These are phyloP conservation scores for Dermolepida albohirtum DNA, from an alignment of 2,888 invertebrate genomes.

Conservation along the genomic window DNA sequence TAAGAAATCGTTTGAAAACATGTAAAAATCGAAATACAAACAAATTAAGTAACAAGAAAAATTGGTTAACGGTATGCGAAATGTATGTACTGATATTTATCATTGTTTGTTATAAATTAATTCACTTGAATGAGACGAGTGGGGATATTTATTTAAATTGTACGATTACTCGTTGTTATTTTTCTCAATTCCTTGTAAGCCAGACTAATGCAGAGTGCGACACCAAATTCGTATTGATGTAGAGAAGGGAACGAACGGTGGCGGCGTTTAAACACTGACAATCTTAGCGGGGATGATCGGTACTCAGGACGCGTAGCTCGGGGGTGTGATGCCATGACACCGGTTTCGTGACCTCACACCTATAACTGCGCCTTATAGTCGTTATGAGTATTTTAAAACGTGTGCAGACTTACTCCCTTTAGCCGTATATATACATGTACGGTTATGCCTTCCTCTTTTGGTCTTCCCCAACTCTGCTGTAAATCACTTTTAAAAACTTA, in stretches of 20 bases:
- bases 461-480: conserved; percentile 12
- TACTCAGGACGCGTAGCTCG: conserved; percentile 48
- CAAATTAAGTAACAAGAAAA: too few species aligned
- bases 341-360: conserved; percentile 48
- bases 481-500: conserved; percentile 32
- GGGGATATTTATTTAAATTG: conserved; percentile 44
- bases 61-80: too few species aligned
- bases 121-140: conserved; percentile 33
- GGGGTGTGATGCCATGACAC: conserved; percentile 48
- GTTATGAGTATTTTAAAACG: conserved; percentile 51
- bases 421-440: background rate
- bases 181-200: conserved; percentile 44
- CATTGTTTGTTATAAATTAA: conserved; percentile 30
- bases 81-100: conserved; percentile 4
- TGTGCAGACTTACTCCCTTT: conserved; percentile 40
- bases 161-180: conserved; percentile 43
- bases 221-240: conserved; percentile 35
- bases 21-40: too few species aligned
- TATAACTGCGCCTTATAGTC: conserved; percentile 48
- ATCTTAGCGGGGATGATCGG: conserved; percentile 46
- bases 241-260: background rate
- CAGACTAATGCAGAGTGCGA: conserved; percentile 38
- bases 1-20: too few species aligned
- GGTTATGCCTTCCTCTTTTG: background rate
- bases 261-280: conserved; percentile 45